phyloP scores from a whole-genome alignment of 2,888 invertebrate species.

The Coenonympha glycerion region DNA sequence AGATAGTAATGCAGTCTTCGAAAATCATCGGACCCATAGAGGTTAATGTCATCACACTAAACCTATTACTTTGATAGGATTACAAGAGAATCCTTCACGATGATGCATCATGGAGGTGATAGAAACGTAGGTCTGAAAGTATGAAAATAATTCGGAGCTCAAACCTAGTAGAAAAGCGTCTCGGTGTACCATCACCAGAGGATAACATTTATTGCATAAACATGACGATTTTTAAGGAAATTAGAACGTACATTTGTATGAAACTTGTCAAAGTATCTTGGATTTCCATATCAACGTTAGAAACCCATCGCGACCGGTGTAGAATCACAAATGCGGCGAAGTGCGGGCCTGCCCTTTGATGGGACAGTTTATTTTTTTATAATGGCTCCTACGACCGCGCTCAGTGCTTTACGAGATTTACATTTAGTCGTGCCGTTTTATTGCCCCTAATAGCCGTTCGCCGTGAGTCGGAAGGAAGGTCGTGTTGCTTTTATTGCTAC shows the following conservation, averaged over 20 bases:
- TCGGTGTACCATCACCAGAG: too few species aligned
- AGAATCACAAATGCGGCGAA: slow-evolving; percentile 59
- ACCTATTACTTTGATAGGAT: too few species aligned
- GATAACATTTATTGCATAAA: too few species aligned
- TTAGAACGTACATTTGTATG: not conserved
- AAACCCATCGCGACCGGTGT: slow-evolving; percentile 34
- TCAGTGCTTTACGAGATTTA: slow-evolving; percentile 54
- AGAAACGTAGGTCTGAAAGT: too few species aligned
- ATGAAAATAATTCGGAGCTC: too few species aligned
- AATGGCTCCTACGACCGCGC: slow-evolving; percentile 50
- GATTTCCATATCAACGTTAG: not conserved
- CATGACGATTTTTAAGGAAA: too few species aligned
- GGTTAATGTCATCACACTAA: too few species aligned
- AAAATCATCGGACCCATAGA: too few species aligned
- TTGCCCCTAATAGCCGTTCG: slow-evolving; percentile 46
- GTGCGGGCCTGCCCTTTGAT: slow-evolving; percentile 58
- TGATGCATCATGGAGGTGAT: too few species aligned
- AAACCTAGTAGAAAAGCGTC: too few species aligned
- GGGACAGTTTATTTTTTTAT: slow-evolving; percentile 68
- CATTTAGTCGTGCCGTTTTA: slow-evolving; percentile 65
- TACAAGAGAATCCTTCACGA: too few species aligned
- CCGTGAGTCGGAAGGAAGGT: slow-evolving; percentile 42
- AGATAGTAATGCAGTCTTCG: too few species aligned
- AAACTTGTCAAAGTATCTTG: not conserved
- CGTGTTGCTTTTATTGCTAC: slow-evolving; percentile 26